Base-by-base conservation (phyloP, 2,797 vertebrate genomes). In the Eulemur coronatus region DNA sequence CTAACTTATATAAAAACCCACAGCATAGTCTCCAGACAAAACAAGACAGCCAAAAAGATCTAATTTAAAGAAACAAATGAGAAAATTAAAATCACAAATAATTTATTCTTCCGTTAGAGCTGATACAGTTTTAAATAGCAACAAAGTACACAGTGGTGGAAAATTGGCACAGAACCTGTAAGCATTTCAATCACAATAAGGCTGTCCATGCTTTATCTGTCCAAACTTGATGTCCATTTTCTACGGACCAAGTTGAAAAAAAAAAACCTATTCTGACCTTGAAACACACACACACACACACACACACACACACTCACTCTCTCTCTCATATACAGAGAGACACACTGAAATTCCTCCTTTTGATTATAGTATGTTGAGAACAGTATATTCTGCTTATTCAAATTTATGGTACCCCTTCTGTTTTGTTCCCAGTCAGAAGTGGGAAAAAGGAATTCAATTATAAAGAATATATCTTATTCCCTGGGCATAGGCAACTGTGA, bases 121-220 rank as follows among this genome's bases (percentile, higher is more conserved):
- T 98, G 98, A 99, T 99, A 99, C 99, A 99, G 99, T 99, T 99
- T 99, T 99, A 99, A 99, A 99, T 99, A 99, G 99, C 99, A 99
- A 99, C 98, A 98, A 98, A 99, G 99, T 99, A 99, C 99, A 99
- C 98, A 98, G 98, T 97, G 98, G 98, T 98, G 97, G 98, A 98
- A 98, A 98, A 98, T 98, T 99, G 99, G 98, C 99, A 99, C 98
- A 98, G 98, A 98, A 98, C 97, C 97, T 98, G 96, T 93, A 98
- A 97, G 97, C 97, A 96, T 97, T 98, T 98, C 97, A 97, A 96
- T 98, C 93, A 97, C 97, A 98, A 97, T 97, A 98, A 98, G 96
- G 97, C 95, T 98, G 95, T 91, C 98, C 94, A 97, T 84, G 96
- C 96, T 93, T 0, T 97, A 96, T 94, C 96, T 98, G 97, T 98